Percentiles rank a stretch among this genome's conserved stretches.
Conservation (phyloP, 2,113 vertebrate genomes). For the Athene cunicularia region DNA sequence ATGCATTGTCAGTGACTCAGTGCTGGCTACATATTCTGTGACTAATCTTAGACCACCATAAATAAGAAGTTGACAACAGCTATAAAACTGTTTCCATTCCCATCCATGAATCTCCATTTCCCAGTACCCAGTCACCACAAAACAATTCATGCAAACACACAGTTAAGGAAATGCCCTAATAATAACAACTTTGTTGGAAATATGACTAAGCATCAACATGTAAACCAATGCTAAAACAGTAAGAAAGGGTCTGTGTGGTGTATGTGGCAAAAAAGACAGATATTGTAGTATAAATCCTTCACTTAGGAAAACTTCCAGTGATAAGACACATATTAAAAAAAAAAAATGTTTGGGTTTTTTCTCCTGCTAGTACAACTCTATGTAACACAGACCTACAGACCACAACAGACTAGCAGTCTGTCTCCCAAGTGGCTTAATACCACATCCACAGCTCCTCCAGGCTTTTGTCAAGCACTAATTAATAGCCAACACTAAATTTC, state of each 20-base stretch:
- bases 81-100: slow-evolving; percentile 77
- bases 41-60: slow-evolving; percentile 84
- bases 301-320: not conserved
- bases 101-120: slow-evolving; percentile 59
- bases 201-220: slow-evolving; percentile 10
- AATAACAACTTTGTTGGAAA: slow-evolving; percentile 38
- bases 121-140: slow-evolving; percentile 55
- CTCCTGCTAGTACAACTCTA: not conserved
- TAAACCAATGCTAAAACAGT: not conserved
- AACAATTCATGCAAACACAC: slow-evolving; percentile 55
- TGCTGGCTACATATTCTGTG: slow-evolving; percentile 81
- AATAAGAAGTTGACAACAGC: slow-evolving; percentile 78
- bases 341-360: fast-evolving
- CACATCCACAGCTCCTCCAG: not conserved
- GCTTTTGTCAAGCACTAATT: not conserved
- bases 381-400: not conserved
- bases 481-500: not conserved
- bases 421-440: not conserved
- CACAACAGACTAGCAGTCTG: not conserved
- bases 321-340: not conserved
- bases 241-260: not conserved
- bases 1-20: slow-evolving; percentile 86
- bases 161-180: slow-evolving; percentile 33
- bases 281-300: not conserved
- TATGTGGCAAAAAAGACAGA: not conserved